Evolutionary conservation across 2,888 invertebrate species (phyloP), one percentile per base, ranked within the genome.

Genomic region (Sarcophaga carnaria): DNA sequence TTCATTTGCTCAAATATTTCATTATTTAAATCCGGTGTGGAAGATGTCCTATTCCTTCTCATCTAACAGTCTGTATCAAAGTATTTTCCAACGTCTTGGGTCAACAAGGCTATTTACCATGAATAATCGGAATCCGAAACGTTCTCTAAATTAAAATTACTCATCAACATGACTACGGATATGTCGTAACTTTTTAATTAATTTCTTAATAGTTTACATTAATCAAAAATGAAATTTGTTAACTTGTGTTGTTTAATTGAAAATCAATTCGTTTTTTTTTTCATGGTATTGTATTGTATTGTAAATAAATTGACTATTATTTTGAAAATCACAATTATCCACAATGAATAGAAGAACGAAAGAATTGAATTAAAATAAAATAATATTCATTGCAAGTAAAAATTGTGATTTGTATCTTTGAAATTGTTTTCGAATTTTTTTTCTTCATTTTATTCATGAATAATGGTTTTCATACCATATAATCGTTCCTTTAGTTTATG

Each of bases 381-480:
- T 76, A 22, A 69, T 59, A 64, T 20, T 27, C n/a, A 60, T 69
- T 79, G 64, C 12, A 22, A 59, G 45, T 25, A 17, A 72, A 72
- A 72, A 69, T 45, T 74, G 49, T 4, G 60, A 83, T 69, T 20
- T 59, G 27, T 69, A 77, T 71, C 25, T 71, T 71, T 64, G 10
- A 27, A 66, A 71, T 47, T n/a, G 37, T 20, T 67, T 37, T 8
- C 37, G 37, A 37, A 37, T 37, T 2, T 37, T 37, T 37, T 67
- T 67, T 54, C 17, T 54, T 54, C 17, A 54, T 14, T 54, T 14
- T 14, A 4, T 49, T 49, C 64, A 60, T 11, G 12, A 49, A 4
- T 25, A 37, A 78, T 63, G 49, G 49, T 27, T 54, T 63, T 79
- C 63, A 20, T 71, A 37, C 6, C 17, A 47, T 74, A 27, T 6